Percentiles rank a stretch among this genome's conserved stretches.
Conservation (phyloP, 2,888 invertebrate species). For the Stenotaenia linearis region DNA sequence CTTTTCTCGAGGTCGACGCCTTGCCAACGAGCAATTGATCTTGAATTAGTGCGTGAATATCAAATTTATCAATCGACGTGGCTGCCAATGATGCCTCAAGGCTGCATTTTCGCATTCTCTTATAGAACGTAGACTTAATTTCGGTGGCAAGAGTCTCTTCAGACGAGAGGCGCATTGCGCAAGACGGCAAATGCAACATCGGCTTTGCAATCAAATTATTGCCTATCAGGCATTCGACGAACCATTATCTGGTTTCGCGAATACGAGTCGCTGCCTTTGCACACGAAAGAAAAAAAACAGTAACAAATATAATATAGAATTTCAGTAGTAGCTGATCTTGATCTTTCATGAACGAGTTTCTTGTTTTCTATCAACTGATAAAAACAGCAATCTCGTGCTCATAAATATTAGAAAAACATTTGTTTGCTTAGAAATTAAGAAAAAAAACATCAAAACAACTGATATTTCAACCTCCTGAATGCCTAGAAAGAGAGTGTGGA, state of each 20-base stretch:
- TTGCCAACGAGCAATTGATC: constrained; percentile 24
- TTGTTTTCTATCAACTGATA: no score
- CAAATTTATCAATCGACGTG: constrained; percentile 26
- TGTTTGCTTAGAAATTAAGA: no score
- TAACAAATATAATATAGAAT: neutral
- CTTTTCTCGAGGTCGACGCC: neutral
- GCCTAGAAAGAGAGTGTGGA: neutral
- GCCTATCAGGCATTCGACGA: neutral
- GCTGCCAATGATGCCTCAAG: constrained; percentile 20
- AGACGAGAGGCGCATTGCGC: neutral
- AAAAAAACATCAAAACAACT: no score
- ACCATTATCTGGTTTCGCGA: neutral
- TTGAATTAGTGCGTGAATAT: constrained; percentile 10
- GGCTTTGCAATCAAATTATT: neutral
- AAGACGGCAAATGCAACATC: neutral
- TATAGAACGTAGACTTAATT: neutral
- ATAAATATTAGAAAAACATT: no score
- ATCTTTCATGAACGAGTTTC: no score
- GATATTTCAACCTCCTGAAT: no score
- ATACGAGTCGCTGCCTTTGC: neutral
- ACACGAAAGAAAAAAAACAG: neutral
- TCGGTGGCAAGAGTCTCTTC: neutral
- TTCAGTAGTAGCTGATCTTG: no score
- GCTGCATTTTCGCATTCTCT: neutral
- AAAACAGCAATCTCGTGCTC: no score